Evolutionary conservation across 2,113 vertebrate genomes (phyloP).

Genomic region (Stomatorhinus ivindoensis): DNA sequence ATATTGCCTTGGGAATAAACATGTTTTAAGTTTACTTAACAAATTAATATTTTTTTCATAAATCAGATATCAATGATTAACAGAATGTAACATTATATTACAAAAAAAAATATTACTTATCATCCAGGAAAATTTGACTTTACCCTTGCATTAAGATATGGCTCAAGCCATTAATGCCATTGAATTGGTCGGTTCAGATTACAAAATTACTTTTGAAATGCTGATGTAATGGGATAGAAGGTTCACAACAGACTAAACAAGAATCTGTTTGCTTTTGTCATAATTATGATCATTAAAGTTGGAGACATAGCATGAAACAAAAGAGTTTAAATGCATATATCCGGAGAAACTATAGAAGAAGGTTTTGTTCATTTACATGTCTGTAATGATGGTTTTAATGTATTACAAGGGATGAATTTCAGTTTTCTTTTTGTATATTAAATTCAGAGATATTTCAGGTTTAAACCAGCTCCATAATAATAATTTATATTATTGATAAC

Average conservation of each 20-base stretch:
- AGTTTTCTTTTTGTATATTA: constrained; percentile 41
- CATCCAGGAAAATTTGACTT: not conserved
- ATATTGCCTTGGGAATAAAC: not conserved
- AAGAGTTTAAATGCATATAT: not conserved
- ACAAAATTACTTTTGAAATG: not conserved
- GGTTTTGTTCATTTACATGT: not conserved
- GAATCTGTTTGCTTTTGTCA: not conserved
- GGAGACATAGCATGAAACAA: not conserved
- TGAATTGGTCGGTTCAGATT: not conserved
- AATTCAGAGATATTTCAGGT: constrained; percentile 31
- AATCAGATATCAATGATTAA: not conserved
- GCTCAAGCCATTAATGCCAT: not conserved
- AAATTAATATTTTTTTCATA: not conserved
- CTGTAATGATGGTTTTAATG: constrained; percentile 26
- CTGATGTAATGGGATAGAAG: not conserved
- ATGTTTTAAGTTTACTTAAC: constrained; percentile 12
- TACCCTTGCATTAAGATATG: not conserved
- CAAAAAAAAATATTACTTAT: not conserved
- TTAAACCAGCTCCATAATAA: not conserved
- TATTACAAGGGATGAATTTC: constrained; percentile 10
- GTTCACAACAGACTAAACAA: not conserved
- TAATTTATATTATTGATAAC: not conserved
- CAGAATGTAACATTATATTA: not conserved
- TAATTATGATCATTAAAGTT: not conserved
- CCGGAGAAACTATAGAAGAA: not conserved